Evolutionary conservation across 1,140 invertebrate species (phyloP).

Genomic region (Uloborus diversus): DNA sequence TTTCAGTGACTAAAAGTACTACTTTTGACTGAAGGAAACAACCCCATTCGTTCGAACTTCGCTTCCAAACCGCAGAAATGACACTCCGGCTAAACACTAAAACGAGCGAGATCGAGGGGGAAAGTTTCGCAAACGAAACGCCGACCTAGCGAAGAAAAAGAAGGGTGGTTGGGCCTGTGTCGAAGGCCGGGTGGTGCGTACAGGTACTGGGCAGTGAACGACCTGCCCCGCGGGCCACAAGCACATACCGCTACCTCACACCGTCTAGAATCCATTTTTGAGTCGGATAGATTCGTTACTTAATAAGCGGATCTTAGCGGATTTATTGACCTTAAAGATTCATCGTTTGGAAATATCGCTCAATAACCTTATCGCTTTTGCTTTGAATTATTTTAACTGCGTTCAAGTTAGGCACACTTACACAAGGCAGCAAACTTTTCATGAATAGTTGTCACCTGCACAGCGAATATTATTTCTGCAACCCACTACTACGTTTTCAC

Average conservation of each 20-base stretch:
- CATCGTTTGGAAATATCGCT: too few species aligned
- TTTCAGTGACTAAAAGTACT: background rate
- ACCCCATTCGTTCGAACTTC: background rate
- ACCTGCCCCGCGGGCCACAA: constrained; percentile 52
- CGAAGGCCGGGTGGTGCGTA: constrained; percentile 22
- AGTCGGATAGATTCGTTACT: too few species aligned
- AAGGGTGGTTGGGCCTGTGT: background rate
- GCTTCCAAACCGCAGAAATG: background rate
- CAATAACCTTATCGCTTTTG: too few species aligned
- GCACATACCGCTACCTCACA: constrained; percentile 39
- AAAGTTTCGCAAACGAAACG: background rate
- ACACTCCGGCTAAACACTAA: background rate
- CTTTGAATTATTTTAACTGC: too few species aligned
- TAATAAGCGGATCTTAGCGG: too few species aligned
- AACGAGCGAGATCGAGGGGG: background rate
- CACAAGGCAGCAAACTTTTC: too few species aligned
- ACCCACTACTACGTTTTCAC: too few species aligned
- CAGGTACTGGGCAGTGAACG: constrained; percentile 50
- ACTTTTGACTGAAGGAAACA: background rate
- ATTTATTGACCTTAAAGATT: too few species aligned
- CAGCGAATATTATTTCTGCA: too few species aligned
- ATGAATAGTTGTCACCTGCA: too few species aligned
- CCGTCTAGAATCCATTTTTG: too few species aligned
- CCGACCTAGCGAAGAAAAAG: background rate
- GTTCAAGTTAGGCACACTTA: too few species aligned